A percentile compares a stretch with the other conserved stretches of the same genome.
Evolutionary conservation across 2,113 vertebrate species (phyloP).

Genomic region (Indri indri): DNA sequence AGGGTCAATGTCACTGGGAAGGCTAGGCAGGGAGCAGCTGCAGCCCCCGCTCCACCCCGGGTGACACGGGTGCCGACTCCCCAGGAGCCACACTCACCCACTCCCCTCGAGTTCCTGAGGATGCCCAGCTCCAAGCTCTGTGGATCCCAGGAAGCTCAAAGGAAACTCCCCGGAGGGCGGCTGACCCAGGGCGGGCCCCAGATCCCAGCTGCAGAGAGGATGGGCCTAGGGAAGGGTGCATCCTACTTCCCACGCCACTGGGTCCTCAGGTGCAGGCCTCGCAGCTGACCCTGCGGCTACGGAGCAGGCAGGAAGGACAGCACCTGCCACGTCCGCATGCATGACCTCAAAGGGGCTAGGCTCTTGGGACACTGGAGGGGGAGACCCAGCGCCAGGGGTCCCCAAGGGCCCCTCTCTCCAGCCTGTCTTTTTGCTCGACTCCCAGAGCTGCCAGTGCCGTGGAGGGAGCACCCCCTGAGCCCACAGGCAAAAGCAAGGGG

Average conservation of each 20-base stretch:
- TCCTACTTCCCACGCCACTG: not conserved
- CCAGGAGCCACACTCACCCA: not conserved
- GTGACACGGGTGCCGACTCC: not conserved
- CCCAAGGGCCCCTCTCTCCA: not conserved
- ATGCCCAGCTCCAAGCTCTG: not conserved
- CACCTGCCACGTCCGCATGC: not conserved
- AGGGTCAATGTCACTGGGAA: fast-evolving
- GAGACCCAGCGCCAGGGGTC: fast-evolving
- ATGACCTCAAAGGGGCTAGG: no score
- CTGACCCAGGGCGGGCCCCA: not conserved
- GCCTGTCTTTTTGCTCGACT: not conserved
- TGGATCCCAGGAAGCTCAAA: not conserved
- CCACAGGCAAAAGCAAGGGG: not conserved
- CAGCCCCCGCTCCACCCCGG: no score
- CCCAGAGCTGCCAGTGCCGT: not conserved
- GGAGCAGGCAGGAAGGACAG: not conserved
- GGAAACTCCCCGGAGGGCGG: not conserved
- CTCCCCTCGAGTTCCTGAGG: not conserved
- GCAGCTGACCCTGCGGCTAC: not conserved
- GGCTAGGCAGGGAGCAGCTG: not conserved
- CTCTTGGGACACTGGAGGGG: not conserved
- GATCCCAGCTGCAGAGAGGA: not conserved
- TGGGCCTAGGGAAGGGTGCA: not conserved
- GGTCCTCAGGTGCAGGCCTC: not conserved
- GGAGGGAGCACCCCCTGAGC: fast-evolving